Evolutionary conservation across 2,888 invertebrate genomes (phyloP).

Genomic region (Ophion ellenae): DNA sequence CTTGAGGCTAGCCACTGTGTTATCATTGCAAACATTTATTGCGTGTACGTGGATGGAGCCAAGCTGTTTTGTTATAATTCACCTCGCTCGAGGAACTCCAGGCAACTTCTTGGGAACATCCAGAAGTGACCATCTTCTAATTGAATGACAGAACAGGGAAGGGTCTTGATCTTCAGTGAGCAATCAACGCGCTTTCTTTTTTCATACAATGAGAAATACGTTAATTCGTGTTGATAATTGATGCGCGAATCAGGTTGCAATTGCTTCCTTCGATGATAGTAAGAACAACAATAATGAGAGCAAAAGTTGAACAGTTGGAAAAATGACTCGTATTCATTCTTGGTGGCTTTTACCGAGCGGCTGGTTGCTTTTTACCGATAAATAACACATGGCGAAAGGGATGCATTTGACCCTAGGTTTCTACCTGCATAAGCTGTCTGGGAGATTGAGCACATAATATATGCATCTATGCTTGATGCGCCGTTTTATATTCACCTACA

Average conservation of each 20-base stretch:
- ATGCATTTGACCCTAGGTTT: not conserved
- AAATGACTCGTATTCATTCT: too few relatives aligned
- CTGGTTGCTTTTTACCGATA: not conserved
- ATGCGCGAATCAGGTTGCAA: too few relatives aligned
- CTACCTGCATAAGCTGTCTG: not conserved
- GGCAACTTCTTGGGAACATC: not conserved
- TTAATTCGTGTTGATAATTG: too few relatives aligned
- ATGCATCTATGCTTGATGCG: constrained; percentile 9
- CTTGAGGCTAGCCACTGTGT: not conserved
- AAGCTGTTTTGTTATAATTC: constrained; percentile 22
- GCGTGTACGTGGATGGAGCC: not conserved
- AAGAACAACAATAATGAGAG: too few relatives aligned
- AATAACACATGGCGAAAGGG: not conserved
- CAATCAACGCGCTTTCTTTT: too few relatives aligned
- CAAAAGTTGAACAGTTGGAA: too few relatives aligned
- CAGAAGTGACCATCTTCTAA: too few relatives aligned
- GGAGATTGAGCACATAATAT: not conserved
- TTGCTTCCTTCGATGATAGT: too few relatives aligned
- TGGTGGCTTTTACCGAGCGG: not conserved
- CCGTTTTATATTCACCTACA: not conserved
- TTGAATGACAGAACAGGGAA: too few relatives aligned
- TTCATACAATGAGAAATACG: too few relatives aligned
- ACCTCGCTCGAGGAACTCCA: not conserved
- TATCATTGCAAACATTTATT: not conserved
- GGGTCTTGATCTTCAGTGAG: too few relatives aligned